These are phyloP conservation scores for Drosophila fulvimacula DNA, from an alignment of 2,888 invertebrate species.

Conservation along the genomic window DNA sequence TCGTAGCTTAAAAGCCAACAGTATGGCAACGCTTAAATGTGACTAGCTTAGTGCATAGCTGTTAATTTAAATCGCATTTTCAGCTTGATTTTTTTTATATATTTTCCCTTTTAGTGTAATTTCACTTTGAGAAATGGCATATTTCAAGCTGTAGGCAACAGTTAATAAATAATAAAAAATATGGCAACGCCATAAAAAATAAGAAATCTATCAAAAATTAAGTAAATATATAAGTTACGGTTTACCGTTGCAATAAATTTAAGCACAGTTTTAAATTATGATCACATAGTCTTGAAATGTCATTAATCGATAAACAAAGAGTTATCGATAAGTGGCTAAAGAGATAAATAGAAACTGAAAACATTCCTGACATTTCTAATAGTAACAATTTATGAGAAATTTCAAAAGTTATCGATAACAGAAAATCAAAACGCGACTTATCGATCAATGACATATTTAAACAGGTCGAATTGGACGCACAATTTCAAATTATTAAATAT, in stretches of 20 bases:
- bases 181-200: constrained; percentile 6
- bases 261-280: background rate
- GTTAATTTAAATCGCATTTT: background rate
- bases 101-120: background rate
- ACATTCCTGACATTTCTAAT: no score
- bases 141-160: background rate
- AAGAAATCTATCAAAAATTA: background rate
- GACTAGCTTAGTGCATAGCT: background rate
- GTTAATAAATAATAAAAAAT: background rate
- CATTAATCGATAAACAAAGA: background rate
- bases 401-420: no score
- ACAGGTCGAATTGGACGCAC: no score
- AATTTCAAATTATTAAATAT: no score
- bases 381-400: no score
- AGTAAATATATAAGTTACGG: background rate
- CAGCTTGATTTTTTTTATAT: background rate
- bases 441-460: no score
- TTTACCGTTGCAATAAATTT: background rate
- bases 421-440: no score
- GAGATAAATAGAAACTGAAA: no score
- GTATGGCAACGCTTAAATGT: constrained; percentile 5
- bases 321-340: background rate
- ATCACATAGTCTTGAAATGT: no score
- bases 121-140: background rate
- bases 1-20: background rate